phyloP scores from a whole-genome alignment of 2,113 vertebrate genomes.

The Chloroceryle aenea region DNA sequence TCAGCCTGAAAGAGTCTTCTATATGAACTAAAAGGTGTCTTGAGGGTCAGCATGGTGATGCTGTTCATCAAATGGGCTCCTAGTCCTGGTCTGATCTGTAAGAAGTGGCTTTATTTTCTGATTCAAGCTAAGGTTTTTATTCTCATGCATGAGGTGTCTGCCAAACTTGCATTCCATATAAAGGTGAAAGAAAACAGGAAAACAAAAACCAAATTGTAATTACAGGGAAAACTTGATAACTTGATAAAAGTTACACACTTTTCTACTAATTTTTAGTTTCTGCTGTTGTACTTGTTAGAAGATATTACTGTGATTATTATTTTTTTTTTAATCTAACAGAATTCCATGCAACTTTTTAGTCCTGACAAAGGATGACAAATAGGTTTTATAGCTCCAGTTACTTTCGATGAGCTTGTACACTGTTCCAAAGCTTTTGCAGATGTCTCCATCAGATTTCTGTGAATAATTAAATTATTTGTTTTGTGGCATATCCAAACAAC shows the following conservation, averaged over 20 bases:
- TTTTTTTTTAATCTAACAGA: not conserved
- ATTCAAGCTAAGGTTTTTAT: not conserved
- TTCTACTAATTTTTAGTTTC: not conserved
- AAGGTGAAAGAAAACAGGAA: not conserved
- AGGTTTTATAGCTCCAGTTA: not conserved
- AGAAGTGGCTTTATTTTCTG: not conserved
- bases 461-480: constrained; percentile 13
- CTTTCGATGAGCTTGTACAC: not conserved
- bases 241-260: not conserved
- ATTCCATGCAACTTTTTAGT: not conserved
- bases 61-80: not conserved
- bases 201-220: not conserved
- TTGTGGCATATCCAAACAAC: not conserved
- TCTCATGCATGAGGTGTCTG: not conserved
- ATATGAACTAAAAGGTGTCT: not conserved
- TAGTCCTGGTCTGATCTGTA: not conserved
- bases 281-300: not conserved
- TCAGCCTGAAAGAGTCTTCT: not conserved
- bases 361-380: not conserved
- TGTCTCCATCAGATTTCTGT: not conserved
- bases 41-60: not conserved
- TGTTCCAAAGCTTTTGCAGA: constrained; percentile 22
- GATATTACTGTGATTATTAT: not conserved
- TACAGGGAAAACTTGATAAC: not conserved
- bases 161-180: not conserved